A percentile compares a stretch with the other conserved stretches of the same genome.
Conservation (phyloP, 2,113 vertebrate species). For the Misgurnus anguillicaudatus region DNA sequence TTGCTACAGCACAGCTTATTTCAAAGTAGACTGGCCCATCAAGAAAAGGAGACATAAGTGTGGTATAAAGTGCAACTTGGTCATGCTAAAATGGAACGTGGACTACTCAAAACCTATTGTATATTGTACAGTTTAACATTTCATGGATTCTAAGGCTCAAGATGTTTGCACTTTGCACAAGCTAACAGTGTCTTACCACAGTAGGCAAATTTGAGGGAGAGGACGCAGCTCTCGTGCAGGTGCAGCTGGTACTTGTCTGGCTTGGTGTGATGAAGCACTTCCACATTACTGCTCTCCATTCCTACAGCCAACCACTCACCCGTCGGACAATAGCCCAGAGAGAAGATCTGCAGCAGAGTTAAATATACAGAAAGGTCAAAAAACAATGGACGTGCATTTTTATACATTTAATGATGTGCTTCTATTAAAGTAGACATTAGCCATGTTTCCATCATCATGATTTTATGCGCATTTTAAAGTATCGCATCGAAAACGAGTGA, state of each 20-base stretch:
- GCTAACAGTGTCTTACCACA: conserved; percentile 79
- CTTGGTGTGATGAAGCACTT: conserved; percentile 94
- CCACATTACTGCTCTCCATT: conserved; percentile 99
- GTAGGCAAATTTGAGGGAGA: conserved; percentile 96
- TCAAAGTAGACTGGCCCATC: conserved; percentile 18
- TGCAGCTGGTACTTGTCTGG: conserved; percentile 98
- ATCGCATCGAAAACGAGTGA: too few relatives aligned
- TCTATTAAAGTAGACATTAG: too few relatives aligned
- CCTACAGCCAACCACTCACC: conserved; percentile 96
- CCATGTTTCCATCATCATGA: too few relatives aligned
- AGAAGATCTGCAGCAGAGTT: conserved; percentile 83
- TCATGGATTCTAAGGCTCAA: background rate
- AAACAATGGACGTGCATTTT: too few relatives aligned
- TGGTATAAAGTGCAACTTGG: conserved; percentile 13
- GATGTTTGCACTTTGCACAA: background rate
- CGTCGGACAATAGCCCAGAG: conserved; percentile 93
- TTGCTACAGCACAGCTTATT: background rate
- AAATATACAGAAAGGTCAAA: background rate
- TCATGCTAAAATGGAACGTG: background rate
- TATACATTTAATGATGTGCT: too few relatives aligned
- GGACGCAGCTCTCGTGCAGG: conserved; percentile 96
- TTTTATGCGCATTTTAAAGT: too few relatives aligned
- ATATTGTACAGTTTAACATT: background rate
- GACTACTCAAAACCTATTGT: background rate
- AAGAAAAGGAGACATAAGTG: conserved; percentile 1